These are phyloP conservation scores for Macropus fuliginosus DNA, from an alignment of 2,797 vertebrate species.

Conservation along the genomic window DNA sequence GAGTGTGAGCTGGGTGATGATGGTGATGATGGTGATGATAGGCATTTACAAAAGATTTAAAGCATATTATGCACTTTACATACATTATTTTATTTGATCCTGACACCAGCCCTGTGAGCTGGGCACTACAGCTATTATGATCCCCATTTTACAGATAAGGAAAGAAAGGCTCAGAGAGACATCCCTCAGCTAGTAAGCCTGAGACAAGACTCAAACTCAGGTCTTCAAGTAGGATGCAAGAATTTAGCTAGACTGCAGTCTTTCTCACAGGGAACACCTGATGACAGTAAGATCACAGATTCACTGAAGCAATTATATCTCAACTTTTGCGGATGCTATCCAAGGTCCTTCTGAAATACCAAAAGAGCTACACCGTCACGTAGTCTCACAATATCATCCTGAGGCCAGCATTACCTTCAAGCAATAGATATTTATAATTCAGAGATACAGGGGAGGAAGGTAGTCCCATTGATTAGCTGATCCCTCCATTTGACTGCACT, in stretches of 20 bases:
- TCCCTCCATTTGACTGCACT: neutral
- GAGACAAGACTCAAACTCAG: neutral
- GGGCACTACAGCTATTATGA: neutral
- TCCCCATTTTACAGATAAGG: neutral
- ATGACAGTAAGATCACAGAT: neutral
- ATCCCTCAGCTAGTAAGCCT: neutral
- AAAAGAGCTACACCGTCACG: neutral
- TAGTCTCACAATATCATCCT: neutral
- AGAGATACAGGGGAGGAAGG: conserved; percentile 3
- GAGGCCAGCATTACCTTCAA: neutral
- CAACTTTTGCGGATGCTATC: conserved; percentile 28
- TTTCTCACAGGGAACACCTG: neutral
- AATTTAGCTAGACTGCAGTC: neutral
- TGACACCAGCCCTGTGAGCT: neutral
- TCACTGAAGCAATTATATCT: neutral
- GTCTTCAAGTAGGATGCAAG: neutral
- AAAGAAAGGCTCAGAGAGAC: neutral
- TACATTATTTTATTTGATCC: neutral
- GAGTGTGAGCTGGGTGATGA: neutral
- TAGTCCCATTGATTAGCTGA: neutral
- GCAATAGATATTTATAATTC: neutral
- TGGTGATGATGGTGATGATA: neutral
- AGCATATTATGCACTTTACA: neutral
- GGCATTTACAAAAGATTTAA: neutral
- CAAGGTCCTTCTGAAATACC: conserved; percentile 35